These are phyloP conservation scores for Scaeva pyrastri DNA, from an alignment of 2,888 invertebrate genomes.

Conservation along the genomic window DNA sequence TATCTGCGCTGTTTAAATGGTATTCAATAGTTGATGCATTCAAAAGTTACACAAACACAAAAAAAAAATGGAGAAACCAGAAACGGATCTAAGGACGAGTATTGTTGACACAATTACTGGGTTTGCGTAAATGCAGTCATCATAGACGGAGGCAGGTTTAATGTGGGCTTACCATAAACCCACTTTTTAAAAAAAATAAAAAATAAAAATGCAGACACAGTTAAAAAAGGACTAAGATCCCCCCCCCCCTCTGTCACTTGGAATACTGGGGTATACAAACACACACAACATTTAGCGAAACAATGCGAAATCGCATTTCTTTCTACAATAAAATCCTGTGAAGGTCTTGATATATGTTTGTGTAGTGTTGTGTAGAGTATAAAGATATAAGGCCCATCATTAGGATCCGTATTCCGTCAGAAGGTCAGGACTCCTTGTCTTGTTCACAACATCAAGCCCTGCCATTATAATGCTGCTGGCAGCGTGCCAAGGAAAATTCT, in stretches of 20 bases:
- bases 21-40: constrained; percentile 18
- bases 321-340: background rate
- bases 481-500: constrained; percentile 62
- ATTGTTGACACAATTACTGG: constrained; percentile 64
- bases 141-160: background rate
- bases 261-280: background rate
- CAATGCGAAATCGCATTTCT: constrained; percentile 60
- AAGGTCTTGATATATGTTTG: no score
- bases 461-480: constrained; percentile 56
- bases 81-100: constrained; percentile 45
- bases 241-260: constrained; percentile 6
- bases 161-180: no score
- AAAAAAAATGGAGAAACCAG: background rate
- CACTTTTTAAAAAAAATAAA: background rate
- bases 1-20: background rate
- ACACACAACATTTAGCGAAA: constrained; percentile 36
- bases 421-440: constrained; percentile 61
- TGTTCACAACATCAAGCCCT: background rate
- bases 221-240: background rate
- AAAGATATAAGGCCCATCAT: background rate
- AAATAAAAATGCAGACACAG: background rate
- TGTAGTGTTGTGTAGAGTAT: background rate
- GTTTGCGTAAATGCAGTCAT: constrained; percentile 12
- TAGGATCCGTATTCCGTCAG: constrained; percentile 1
- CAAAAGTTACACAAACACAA: background rate